Base-by-base conservation (phyloP, 2,888 invertebrate genomes). In the Cynaeus angustus region DNA sequence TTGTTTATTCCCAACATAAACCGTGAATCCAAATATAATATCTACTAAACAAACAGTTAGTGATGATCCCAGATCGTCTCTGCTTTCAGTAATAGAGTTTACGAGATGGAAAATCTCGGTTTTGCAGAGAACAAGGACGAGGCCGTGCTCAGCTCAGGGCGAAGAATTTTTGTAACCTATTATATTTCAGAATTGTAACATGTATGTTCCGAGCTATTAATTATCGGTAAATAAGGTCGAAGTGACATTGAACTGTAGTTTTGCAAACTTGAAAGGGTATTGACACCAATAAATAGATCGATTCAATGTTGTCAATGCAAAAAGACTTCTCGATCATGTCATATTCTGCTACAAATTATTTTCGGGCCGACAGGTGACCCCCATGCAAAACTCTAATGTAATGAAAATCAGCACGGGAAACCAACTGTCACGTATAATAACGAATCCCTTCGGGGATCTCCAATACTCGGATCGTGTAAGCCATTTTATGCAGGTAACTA, bases 201-300 rank as follows among this genome's bases (percentile, higher is more conserved):
- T 26, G 13, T 33, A 52, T 33, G 52, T 30, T 53, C 33, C 37
- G 33, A 33, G 52, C 37, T 37, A 53, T 41, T 55, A 52, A 43
- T 52, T 55, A 21, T 43, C 43, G 21, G 10, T 41, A 26, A 56
- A 43, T 41, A 55, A 65, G 65, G 65, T 65, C 65, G 46, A 55
- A 65, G 9, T 55, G 65, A 45, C 65, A 65, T 55, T 65, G 65
- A 55, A 65, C 65, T 55, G 30, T 28, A 65, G 33, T 64, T 52
- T 46, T 33, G 41, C 43, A 21, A 56, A 43, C 12, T 28, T 37
- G 12, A 56, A 55, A 37, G 9, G 21, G 3, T 37, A 37, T n/a
- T 37, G 37, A 37, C 37, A 37, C 6, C 37, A 8, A 37, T n/a
- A 37, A 37, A 37, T n/a, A 7, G 8, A 7, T 30, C 30, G 6